phyloP scores from a whole-genome alignment of 1,140 invertebrate genomes.

The Drosophila ficusphila region DNA sequence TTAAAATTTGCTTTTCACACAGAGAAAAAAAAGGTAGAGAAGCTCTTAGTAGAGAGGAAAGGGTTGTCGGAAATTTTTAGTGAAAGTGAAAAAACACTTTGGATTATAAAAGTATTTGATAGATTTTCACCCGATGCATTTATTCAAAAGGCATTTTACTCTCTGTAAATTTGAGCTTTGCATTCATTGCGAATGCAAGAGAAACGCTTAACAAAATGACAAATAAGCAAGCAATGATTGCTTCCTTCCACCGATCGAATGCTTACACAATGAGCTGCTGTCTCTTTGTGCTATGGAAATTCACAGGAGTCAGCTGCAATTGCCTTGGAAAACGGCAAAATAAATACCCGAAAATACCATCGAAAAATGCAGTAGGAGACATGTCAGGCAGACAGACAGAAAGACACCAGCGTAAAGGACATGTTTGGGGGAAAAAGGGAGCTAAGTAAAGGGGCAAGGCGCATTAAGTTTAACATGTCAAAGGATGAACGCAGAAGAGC shows the following conservation, averaged over 20 bases:
- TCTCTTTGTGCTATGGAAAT: slow-evolving; percentile 37
- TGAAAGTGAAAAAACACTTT: no score
- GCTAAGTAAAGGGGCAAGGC: slow-evolving; percentile 21
- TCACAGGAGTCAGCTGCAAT: slow-evolving; percentile 54
- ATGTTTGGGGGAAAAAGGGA: background rate
- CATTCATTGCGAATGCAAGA: slow-evolving; percentile 26
- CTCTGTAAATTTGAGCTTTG: slow-evolving; percentile 5
- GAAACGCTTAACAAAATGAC: slow-evolving; percentile 30
- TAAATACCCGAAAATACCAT: slow-evolving; percentile 56
- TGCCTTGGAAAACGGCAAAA: slow-evolving; percentile 56
- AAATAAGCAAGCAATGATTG: slow-evolving; percentile 53
- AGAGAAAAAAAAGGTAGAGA: background rate
- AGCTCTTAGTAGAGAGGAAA: background rate
- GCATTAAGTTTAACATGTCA: slow-evolving; percentile 81
- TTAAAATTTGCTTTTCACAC: slow-evolving; percentile 2
- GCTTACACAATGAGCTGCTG: slow-evolving; percentile 38
- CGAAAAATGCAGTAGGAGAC: slow-evolving; percentile 57
- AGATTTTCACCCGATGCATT: no score
- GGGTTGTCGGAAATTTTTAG: background rate
- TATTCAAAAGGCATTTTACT: background rate
- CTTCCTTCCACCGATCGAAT: slow-evolving; percentile 46
- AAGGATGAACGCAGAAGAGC: slow-evolving; percentile 70
- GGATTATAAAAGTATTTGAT: no score
- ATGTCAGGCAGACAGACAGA: slow-evolving; percentile 52
- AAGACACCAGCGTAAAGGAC: slow-evolving; percentile 32